phyloP scores from a whole-genome alignment of 2,888 invertebrate species.

The Rhingia campestris region DNA sequence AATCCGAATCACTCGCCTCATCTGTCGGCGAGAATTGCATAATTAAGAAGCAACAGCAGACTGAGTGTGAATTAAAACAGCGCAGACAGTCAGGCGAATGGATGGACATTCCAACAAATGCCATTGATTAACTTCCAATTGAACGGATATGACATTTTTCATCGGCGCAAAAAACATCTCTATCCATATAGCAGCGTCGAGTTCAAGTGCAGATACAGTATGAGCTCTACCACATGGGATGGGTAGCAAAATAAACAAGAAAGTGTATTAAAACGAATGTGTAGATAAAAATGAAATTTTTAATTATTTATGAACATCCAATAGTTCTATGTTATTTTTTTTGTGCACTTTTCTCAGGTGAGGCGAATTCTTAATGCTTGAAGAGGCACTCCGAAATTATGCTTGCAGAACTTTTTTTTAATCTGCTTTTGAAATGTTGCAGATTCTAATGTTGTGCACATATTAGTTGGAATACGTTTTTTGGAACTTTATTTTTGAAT shows the following conservation, averaged over 20 bases:
- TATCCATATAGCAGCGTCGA: background rate
- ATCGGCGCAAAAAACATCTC: background rate
- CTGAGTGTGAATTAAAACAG: conserved; percentile 20
- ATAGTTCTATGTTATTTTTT: no score
- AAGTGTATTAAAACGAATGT: background rate
- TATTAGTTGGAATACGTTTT: no score
- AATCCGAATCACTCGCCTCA: conserved; percentile 15
- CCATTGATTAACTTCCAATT: conserved; percentile 51
- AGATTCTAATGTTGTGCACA: no score
- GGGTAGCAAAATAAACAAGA: background rate
- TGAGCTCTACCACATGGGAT: background rate
- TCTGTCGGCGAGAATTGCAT: conserved; percentile 45
- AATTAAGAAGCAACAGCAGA: conserved; percentile 27
- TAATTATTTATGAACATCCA: no score
- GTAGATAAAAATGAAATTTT: no score
- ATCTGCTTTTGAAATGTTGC: no score
- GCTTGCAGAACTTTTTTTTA: no score
- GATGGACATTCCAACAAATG: conserved; percentile 15
- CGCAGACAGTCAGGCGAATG: conserved; percentile 36
- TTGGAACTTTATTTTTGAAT: no score
- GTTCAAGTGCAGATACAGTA: conserved; percentile 27
- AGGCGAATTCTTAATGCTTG: no score
- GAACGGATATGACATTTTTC: conserved; percentile 40
- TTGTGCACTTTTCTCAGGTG: no score
- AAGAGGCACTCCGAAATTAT: no score